These are phyloP conservation scores for Procambarus clarkii DNA, from an alignment of 1,140 invertebrate genomes.

Conservation along the genomic window DNA sequence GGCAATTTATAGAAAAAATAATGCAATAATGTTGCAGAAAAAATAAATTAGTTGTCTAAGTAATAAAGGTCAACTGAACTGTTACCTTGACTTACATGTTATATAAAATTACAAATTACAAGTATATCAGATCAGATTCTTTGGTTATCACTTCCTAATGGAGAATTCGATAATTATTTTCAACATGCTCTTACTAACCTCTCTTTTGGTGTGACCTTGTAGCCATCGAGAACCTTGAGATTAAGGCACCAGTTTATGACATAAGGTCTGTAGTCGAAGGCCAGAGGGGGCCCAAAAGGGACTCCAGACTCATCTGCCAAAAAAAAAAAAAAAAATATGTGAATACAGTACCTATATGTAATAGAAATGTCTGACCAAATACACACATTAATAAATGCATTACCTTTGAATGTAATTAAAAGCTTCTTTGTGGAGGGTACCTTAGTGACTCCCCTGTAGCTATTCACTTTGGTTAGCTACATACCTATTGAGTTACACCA, in stretches of 20 bases:
- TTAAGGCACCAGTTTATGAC: constrained; percentile 94
- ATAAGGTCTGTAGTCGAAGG: constrained; percentile 93
- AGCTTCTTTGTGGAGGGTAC: not conserved
- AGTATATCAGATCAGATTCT: too few species aligned
- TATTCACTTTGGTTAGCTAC: too few species aligned
- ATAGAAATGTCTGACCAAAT: not conserved
- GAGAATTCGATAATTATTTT: too few species aligned
- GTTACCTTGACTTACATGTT: too few species aligned
- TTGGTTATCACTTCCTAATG: not conserved
- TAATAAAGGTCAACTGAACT: too few species aligned
- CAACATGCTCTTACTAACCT: constrained; percentile 80
- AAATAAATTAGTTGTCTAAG: too few species aligned
- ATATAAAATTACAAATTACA: too few species aligned
- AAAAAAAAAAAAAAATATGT: not conserved
- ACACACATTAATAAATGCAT: not conserved
- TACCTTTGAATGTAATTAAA: not conserved
- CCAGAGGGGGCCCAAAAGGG: constrained; percentile 79
- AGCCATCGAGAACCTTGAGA: constrained; percentile 91
- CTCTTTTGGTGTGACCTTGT: constrained; percentile 91
- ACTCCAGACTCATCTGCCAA: constrained; percentile 63
- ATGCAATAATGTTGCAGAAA: too few species aligned
- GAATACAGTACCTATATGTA: not conserved
- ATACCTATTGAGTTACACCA: too few species aligned
- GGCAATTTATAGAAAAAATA: too few species aligned
- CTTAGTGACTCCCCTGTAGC: too few species aligned